Conservation (phyloP, 64 coral and sea anemone species). For the Acropora yongei region DNA sequence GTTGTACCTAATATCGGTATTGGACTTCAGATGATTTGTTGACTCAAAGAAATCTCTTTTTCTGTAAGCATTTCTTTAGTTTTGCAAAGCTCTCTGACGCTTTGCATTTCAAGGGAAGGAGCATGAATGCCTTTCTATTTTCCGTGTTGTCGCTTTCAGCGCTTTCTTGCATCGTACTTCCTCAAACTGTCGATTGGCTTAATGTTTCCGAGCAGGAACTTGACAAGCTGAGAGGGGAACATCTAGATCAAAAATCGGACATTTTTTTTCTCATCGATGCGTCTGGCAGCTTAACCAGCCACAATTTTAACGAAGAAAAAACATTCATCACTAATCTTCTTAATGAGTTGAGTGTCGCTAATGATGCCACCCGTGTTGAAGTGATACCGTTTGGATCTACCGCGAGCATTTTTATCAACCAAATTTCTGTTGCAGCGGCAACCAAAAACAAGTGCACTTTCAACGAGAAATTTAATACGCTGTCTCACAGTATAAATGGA, state of each 20-base stretch:
- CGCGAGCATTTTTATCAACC: constrained; percentile 42
- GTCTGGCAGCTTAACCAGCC: constrained; percentile 60
- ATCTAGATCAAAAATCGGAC: constrained; percentile 68
- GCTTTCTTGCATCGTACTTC: neutral
- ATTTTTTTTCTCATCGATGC: constrained; percentile 80
- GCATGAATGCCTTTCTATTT: neutral
- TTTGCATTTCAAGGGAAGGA: neutral
- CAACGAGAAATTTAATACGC: constrained; percentile 58
- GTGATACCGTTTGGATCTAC: constrained; percentile 67
- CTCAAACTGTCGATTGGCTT: constrained; percentile 53
- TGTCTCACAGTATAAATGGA: neutral
- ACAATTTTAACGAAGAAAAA: constrained; percentile 71
- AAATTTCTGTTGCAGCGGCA: constrained; percentile 36
- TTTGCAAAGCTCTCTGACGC: neutral
- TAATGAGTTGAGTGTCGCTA: constrained; percentile 65
- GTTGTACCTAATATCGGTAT: neutral
- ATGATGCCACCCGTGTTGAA: constrained; percentile 76
- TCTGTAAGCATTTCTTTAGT: neutral
- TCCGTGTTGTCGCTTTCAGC: neutral
- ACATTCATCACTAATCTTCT: constrained; percentile 81
- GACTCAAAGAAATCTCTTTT: neutral
- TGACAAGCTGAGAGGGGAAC: constrained; percentile 50
- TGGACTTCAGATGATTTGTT: neutral
- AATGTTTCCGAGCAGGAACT: constrained; percentile 53
- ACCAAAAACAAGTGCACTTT: constrained; percentile 81